Percentiles rank a stretch among this genome's conserved stretches.
Conservation (phyloP, 2,888 invertebrate genomes). For the Cephalotes varians region DNA sequence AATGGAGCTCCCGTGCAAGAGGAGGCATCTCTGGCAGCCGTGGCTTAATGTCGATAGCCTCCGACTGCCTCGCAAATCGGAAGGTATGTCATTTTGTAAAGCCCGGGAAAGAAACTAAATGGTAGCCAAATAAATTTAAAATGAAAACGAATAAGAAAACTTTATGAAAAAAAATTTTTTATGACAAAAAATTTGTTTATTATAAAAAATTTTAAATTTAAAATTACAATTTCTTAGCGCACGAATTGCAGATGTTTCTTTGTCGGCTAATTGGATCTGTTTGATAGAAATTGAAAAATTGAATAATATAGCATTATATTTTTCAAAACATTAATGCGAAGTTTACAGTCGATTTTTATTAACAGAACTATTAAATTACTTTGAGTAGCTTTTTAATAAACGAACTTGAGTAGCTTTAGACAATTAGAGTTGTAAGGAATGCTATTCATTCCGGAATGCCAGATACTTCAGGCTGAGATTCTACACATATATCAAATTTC, state of each 20-base stretch:
- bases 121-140: not conserved
- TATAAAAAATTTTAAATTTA: not conserved
- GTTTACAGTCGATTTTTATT: not conserved
- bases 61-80: conserved; percentile 65
- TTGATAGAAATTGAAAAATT: no score
- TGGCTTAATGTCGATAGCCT: conserved; percentile 79
- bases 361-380: not conserved
- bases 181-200: not conserved
- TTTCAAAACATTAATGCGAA: not conserved
- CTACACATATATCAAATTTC: not conserved
- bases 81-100: conserved; percentile 30
- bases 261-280: not conserved
- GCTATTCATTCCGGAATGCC: not conserved
- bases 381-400: not conserved
- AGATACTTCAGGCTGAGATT: not conserved
- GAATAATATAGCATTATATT: not conserved
- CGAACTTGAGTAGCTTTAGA: no score
- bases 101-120: not conserved
- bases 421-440: conserved; percentile 2
- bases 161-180: not conserved
- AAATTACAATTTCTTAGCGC: not conserved
- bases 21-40: conserved; percentile 82
- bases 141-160: not conserved
- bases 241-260: not conserved
- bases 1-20: conserved; percentile 80